Evolutionary conservation across 2,113 vertebrate genomes (phyloP).

Genomic region (Perognathus longimembris): DNA sequence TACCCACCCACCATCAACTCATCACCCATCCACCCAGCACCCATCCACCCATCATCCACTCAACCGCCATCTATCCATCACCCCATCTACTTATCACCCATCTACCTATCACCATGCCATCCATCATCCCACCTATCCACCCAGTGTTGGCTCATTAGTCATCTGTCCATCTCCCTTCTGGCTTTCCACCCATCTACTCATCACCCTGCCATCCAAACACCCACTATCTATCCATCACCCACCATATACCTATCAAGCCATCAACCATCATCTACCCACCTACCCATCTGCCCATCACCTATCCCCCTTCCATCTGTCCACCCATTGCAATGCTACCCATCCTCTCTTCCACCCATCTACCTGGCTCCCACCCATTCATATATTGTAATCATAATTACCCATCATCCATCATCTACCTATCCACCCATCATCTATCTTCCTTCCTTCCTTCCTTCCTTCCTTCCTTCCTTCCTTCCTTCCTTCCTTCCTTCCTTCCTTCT

Average conservation of each 20-base stretch:
- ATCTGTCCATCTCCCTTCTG: too few species aligned
- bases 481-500: fast-evolving
- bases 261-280: too few species aligned
- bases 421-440: neutral
- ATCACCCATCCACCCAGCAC: too few species aligned
- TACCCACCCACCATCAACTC: too few species aligned
- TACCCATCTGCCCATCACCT: too few species aligned
- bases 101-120: neutral
- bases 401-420: neutral
- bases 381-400: neutral
- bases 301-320: neutral
- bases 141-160: fast-evolving
- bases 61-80: too few species aligned
- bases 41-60: neutral
- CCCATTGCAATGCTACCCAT: neutral
- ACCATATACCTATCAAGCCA: neutral
- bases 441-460: neutral
- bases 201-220: neutral
- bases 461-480: fast-evolving
- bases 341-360: neutral
- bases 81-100: too few species aligned
- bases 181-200: too few species aligned
- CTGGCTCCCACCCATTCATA: neutral
- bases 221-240: neutral
- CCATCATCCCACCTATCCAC: neutral